A percentile compares a stretch with the other conserved stretches of the same genome.
Conservation (phyloP, 1,140 invertebrate species). For the Scylla paramamosain region DNA sequence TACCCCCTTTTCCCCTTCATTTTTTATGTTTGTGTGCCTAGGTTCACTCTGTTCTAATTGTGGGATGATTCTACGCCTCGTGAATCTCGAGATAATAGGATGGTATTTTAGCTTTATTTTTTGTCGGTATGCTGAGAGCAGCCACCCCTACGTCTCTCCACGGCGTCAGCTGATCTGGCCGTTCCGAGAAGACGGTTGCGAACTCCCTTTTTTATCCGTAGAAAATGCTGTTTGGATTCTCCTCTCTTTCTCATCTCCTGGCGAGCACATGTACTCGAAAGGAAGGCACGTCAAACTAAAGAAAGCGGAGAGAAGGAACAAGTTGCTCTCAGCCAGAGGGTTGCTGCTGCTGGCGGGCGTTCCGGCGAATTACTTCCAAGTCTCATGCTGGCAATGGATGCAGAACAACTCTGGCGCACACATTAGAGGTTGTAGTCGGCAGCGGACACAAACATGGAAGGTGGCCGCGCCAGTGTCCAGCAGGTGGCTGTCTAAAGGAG, state of each 20-base stretch:
- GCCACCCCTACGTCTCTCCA: conserved; percentile 42
- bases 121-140: conserved; percentile 53
- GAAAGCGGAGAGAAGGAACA: neutral
- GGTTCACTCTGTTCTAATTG: conserved; percentile 65
- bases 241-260: conserved; percentile 37
- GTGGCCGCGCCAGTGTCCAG: conserved; percentile 24
- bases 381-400: conserved; percentile 54
- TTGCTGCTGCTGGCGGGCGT: neutral
- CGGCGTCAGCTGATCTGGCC: conserved; percentile 59
- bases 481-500: neutral
- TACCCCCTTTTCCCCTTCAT: conserved; percentile 12
- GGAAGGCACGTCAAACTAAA: conserved; percentile 24
- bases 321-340: neutral
- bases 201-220: conserved; percentile 40
- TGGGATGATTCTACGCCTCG: conserved; percentile 65
- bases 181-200: neutral
- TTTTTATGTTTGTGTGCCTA: conserved; percentile 27
- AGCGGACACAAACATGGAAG: conserved; percentile 55
- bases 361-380: conserved; percentile 14
- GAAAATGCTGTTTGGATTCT: conserved; percentile 52
- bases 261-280: conserved; percentile 42
- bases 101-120: conserved; percentile 56
- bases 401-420: conserved; percentile 47
- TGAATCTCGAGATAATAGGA: conserved; percentile 57
- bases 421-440: conserved; percentile 53